phyloP scores from a whole-genome alignment of 2,797 vertebrate genomes.

The Hypotaenidia okinawae region DNA sequence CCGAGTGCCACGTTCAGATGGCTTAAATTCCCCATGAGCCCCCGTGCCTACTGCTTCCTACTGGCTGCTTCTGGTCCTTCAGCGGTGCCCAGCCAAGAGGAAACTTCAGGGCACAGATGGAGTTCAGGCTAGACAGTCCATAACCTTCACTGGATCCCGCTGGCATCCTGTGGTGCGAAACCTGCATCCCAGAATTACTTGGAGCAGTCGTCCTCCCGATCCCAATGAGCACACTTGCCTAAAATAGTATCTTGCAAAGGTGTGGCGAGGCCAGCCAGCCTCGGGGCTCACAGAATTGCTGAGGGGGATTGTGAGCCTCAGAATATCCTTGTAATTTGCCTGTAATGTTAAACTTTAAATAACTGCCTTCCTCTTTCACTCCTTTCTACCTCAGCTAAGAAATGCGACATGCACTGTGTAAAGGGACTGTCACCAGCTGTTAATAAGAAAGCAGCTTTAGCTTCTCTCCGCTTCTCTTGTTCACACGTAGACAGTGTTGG shows the following conservation, averaged over 20 bases:
- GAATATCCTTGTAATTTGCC: constrained; percentile 66
- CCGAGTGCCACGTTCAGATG: constrained; percentile 61
- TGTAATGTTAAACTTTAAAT: constrained; percentile 69
- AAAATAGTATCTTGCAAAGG: constrained; percentile 65
- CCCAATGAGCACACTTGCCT: constrained; percentile 63
- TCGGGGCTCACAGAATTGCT: constrained; percentile 16
- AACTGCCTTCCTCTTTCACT: constrained; percentile 59
- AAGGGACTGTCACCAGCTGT: constrained; percentile 76
- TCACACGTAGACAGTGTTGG: constrained; percentile 65
- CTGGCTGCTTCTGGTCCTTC: constrained; percentile 74
- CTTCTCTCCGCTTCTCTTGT: constrained; percentile 59
- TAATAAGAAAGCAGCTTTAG: constrained; percentile 77
- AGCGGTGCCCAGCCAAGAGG: constrained; percentile 71
- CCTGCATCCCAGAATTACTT: constrained; percentile 73
- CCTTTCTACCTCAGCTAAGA: constrained; percentile 67
- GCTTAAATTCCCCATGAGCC: constrained; percentile 71
- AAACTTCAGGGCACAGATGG: constrained; percentile 75
- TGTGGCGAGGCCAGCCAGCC: constrained; percentile 64
- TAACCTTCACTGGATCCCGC: constrained; percentile 70
- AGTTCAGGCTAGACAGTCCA: constrained; percentile 74
- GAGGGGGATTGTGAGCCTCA: constrained; percentile 59
- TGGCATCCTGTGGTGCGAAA: constrained; percentile 68
- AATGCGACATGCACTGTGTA: constrained; percentile 68
- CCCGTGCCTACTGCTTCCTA: constrained; percentile 71
- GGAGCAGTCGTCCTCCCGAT: constrained; percentile 55